Evolutionary conservation across 2,888 invertebrate genomes (phyloP).

Genomic region (Xylocampa areola): DNA sequence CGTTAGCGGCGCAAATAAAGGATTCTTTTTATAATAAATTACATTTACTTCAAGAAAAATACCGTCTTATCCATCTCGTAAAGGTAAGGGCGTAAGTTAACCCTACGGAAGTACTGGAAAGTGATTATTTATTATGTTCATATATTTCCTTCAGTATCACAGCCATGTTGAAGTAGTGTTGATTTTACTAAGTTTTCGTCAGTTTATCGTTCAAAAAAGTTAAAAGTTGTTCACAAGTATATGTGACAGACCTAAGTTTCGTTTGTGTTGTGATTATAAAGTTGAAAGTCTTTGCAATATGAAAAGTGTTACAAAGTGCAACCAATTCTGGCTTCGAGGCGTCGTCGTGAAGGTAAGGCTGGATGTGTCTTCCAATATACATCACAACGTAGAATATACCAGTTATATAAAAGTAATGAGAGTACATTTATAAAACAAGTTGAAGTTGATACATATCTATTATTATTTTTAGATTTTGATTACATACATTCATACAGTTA

Average conservation of each 20-base stretch:
- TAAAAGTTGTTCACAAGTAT: slow-evolving; percentile 87
- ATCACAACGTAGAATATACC: slow-evolving; percentile 84
- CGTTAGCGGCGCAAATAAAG: slow-evolving; percentile 83
- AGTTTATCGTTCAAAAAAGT: slow-evolving; percentile 84
- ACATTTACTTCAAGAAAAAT: slow-evolving; percentile 84
- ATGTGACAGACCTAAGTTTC: slow-evolving; percentile 88
- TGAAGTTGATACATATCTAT: slow-evolving; percentile 21
- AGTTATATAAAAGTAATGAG: slow-evolving; percentile 46
- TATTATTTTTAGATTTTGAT: slow-evolving; percentile 10
- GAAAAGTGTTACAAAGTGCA: slow-evolving; percentile 89
- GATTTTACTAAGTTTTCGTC: slow-evolving; percentile 87
- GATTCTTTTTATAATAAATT: slow-evolving; percentile 75
- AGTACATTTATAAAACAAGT: slow-evolving; percentile 30
- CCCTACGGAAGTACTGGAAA: slow-evolving; percentile 86
- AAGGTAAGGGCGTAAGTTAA: slow-evolving; percentile 90
- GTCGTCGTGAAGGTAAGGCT: slow-evolving; percentile 89
- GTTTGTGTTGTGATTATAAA: slow-evolving; percentile 88
- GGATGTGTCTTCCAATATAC: slow-evolving; percentile 88
- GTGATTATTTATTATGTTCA: slow-evolving; percentile 89
- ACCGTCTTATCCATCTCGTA: slow-evolving; percentile 86
- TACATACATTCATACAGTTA: slow-evolving; percentile 14
- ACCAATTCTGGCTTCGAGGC: slow-evolving; percentile 88
- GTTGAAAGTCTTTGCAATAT: slow-evolving; percentile 86
- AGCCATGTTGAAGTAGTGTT: slow-evolving; percentile 90
- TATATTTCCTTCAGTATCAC: slow-evolving; percentile 88